phyloP scores from a whole-genome alignment of 2,113 vertebrate species.

The Datnioides undecimradiatus region DNA sequence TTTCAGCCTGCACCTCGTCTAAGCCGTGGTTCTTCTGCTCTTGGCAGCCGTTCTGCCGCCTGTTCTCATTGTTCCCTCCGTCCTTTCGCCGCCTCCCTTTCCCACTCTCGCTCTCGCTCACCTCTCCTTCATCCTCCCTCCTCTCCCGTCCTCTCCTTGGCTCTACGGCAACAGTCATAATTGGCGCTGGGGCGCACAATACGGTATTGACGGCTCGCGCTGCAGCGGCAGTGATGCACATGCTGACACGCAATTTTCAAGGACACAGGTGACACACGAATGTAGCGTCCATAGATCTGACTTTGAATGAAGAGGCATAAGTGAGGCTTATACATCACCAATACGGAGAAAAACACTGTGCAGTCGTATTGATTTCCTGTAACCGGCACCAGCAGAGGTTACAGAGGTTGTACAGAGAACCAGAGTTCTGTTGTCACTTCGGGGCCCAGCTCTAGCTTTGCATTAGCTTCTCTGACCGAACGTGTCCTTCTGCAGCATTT shows the following conservation, averaged over 20 bases:
- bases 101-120: conserved; percentile 4
- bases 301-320: not conserved
- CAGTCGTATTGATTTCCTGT: not conserved
- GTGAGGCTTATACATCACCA: not conserved
- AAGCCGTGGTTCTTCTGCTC: not conserved
- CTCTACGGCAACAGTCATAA: conserved; percentile 26
- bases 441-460: not conserved
- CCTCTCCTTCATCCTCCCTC: conserved; percentile 41
- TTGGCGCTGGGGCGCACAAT: conserved; percentile 6
- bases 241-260: conserved; percentile 55
- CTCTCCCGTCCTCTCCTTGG: not conserved
- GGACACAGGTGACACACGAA: conserved; percentile 10
- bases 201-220: conserved; percentile 44
- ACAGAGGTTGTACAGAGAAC: not conserved
- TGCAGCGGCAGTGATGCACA: not conserved
- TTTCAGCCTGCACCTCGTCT: conserved; percentile 7
- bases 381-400: not conserved
- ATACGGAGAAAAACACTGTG: not conserved
- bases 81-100: conserved; percentile 14
- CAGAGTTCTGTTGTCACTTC: not conserved
- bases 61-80: conserved; percentile 37
- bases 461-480: not conserved
- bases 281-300: not conserved
- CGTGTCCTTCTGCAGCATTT: not conserved
- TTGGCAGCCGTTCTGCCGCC: conserved; percentile 9